Base-by-base conservation (phyloP, 2,888 invertebrate species). In the Ornithoptera priamus region DNA sequence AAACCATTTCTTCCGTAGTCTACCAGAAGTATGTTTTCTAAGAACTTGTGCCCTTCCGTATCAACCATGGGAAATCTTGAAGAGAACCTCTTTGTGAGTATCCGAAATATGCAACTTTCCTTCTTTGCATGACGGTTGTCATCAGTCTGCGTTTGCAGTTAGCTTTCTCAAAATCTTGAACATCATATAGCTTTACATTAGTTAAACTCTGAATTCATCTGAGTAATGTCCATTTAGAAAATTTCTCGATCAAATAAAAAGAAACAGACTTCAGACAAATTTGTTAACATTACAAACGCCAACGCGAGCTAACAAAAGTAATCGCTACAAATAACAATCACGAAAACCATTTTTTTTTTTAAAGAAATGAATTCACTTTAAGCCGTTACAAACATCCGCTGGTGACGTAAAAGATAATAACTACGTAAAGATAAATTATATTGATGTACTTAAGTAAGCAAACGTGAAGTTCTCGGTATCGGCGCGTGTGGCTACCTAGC, bases 381-480 rank as follows among this genome's bases (percentile, higher is more conserved):
- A 65, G 53, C 50, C 60, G 65, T 62, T 57, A 53, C 61, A 72
- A 72, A 72, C 72, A 73, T 71, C 69, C 72, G 73, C 66, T 63
- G 64, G 58, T 57, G 67, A 72, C 67, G 78, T 81, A 81, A 82
- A 80, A 80, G 79, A 68, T 78, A 79, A 83, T 80, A 30, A 68
- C 72, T 73, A 75, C 82, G 83, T 81, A 83, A 81, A 82, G 81
- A 83, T 84, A 86, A 84, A 84, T 82, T 83, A 82, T 77, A 85
- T 85, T 82, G 82, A 81, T 81, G 81, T 78, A 80, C 77, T 80
- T 77, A 75, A 80, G 78, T 81, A 83, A 80, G 84, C 83, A 87
- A 87, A 89, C 83, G 85, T 86, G 84, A 88, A 84, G 71, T 91
- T 90, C 89, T 87, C 77, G 78, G 88, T 89, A 90, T 81, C 78